phyloP scores from a whole-genome alignment of 2,797 vertebrate species.

The Acanthurus lineatus region DNA sequence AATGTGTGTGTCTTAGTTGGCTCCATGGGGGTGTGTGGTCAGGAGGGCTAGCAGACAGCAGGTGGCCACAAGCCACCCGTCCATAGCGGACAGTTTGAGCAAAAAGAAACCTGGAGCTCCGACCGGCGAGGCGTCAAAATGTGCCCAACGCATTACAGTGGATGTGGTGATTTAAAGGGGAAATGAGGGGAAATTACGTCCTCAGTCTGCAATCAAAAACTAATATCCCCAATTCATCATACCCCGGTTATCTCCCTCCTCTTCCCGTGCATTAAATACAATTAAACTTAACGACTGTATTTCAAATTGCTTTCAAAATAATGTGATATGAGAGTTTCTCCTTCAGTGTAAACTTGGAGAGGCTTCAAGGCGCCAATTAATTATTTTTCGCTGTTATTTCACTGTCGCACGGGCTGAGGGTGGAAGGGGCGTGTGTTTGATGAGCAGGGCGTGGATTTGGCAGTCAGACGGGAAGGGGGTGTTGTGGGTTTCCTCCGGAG shows the following conservation, averaged over 20 bases:
- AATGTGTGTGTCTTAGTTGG: constrained; percentile 63
- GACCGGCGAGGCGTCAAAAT: background rate
- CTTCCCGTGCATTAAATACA: constrained; percentile 28
- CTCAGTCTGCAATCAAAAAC: constrained; percentile 47
- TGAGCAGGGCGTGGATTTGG: constrained; percentile 80
- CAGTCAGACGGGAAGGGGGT: constrained; percentile 45
- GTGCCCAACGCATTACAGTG: background rate
- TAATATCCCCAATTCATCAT: constrained; percentile 48
- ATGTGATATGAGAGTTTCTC: constrained; percentile 2
- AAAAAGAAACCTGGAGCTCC: constrained; percentile 14
- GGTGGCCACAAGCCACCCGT: constrained; percentile 45
- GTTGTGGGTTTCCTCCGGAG: constrained; percentile 50
- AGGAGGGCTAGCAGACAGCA: constrained; percentile 59
- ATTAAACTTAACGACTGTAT: constrained; percentile 49
- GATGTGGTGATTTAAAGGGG: constrained; percentile 44
- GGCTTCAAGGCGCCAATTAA: background rate
- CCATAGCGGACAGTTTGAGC: background rate
- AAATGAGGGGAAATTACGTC: constrained; percentile 56
- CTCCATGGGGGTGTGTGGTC: constrained; percentile 68
- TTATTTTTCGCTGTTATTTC: constrained; percentile 42
- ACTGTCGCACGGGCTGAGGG: constrained; percentile 38
- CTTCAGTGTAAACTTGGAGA: constrained; percentile 3
- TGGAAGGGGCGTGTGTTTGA: constrained; percentile 72
- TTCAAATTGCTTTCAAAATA: constrained; percentile 44
- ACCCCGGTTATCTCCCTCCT: constrained; percentile 11